Percentiles rank a stretch among this genome's conserved stretches.
phyloP scores from a whole-genome alignment of 2,888 invertebrate species.

The Seira sanloemensis region DNA sequence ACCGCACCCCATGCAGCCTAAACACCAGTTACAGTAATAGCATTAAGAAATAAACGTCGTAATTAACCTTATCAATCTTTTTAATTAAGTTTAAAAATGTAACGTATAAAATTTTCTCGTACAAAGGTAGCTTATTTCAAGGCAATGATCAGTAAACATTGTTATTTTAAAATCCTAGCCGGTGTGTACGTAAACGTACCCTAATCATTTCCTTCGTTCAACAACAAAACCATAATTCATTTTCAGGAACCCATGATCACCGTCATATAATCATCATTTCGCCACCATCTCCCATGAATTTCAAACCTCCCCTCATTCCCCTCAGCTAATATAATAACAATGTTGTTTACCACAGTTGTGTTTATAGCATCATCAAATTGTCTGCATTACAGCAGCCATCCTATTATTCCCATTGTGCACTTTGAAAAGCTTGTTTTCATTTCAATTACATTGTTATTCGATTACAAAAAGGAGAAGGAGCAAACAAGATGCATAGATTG shows the following conservation, averaged over 20 bases:
- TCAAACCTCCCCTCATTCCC: no score
- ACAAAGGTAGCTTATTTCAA: no score
- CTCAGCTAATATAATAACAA: background rate
- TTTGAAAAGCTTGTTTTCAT: constrained; percentile 56
- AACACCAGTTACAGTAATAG: no score
- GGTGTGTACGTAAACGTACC: no score
- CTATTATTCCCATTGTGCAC: constrained; percentile 18
- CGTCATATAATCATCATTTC: no score
- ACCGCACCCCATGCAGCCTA: no score
- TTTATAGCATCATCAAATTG: background rate
- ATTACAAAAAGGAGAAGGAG: constrained; percentile 15
- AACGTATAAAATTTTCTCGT: no score
- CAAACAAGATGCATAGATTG: constrained; percentile 14
- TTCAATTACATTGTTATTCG: constrained; percentile 54
- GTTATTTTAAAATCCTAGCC: no score
- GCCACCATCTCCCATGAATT: background rate
- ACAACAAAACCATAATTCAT: constrained; percentile 56
- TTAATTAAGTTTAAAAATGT: no score
- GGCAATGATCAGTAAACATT: no score
- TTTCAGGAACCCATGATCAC: constrained; percentile 47
- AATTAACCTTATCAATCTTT: no score
- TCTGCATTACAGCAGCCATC: background rate
- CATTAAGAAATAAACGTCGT: no score
- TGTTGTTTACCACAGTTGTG: background rate
- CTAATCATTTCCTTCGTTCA: constrained; percentile 29